Evolutionary conservation across 2,797 vertebrate genomes (phyloP).

Genomic region (Myotis pilosus): DNA sequence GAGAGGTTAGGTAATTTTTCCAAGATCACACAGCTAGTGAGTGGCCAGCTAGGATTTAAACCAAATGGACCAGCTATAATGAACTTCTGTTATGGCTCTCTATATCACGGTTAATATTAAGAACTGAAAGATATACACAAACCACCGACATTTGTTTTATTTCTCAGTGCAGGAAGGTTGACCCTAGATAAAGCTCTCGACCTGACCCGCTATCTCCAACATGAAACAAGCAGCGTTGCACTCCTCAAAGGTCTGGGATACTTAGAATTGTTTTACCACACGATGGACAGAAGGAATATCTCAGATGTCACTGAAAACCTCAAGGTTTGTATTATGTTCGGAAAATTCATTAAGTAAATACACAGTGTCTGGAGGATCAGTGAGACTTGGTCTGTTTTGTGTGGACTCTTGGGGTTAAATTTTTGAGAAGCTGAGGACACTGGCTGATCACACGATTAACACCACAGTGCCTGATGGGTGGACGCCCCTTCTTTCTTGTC

Average conservation of each 20-base stretch:
- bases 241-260: conserved; percentile 85
- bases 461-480: background rate
- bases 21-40: background rate
- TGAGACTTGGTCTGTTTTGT: background rate
- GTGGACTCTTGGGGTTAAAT: background rate
- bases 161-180: conserved; percentile 60
- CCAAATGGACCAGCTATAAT: background rate
- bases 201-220: conserved; percentile 82
- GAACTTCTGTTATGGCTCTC: background rate
- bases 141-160: background rate
- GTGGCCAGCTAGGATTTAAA: background rate
- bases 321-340: conserved; percentile 76
- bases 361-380: background rate
- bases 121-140: background rate
- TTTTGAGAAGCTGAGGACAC: background rate
- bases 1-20: background rate
- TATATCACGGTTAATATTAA: background rate
- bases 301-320: conserved; percentile 81
- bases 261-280: conserved; percentile 83
- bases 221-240: conserved; percentile 83
- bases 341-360: conserved; percentile 4
- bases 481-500: background rate
- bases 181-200: conserved; percentile 76
- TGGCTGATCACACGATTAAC: background rate
- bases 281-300: conserved; percentile 83